phyloP scores from a whole-genome alignment of 1,140 invertebrate genomes.

The Sweltsa coloradensis region DNA sequence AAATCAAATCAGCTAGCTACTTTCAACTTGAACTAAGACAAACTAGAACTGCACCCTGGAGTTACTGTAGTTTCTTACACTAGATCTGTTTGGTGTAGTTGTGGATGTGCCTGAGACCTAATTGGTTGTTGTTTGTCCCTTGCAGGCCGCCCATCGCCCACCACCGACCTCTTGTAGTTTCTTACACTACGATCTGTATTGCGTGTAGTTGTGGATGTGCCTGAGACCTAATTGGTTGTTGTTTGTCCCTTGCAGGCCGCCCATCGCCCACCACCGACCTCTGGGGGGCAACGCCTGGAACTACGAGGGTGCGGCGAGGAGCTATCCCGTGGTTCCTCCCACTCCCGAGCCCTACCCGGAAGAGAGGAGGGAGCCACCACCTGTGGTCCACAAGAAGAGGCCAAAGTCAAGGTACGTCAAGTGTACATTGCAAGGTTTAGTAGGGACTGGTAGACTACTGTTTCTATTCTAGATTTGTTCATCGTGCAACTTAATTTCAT shows the following conservation, averaged over 20 bases:
- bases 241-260: conserved; percentile 22
- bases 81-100: conserved; percentile 19
- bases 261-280: conserved; percentile 18
- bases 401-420: conserved; percentile 33
- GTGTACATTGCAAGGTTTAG: background rate
- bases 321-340: conserved; percentile 19
- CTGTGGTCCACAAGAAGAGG: conserved; percentile 29
- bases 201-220: conserved; percentile 27
- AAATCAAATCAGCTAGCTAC: no score
- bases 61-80: no score
- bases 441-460: background rate
- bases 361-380: conserved; percentile 20
- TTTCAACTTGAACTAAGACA: no score
- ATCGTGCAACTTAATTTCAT: background rate
- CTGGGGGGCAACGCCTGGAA: conserved; percentile 18
- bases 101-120: conserved; percentile 23
- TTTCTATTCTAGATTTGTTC: background rate
- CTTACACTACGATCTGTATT: conserved; percentile 30
- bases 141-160: conserved; percentile 12
- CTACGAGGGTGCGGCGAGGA: conserved; percentile 22
- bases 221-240: conserved; percentile 22
- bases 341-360: conserved; percentile 23
- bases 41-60: no score
- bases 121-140: background rate
- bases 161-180: conserved; percentile 28